Base-by-base conservation (phyloP, 2,113 vertebrate genomes). In the Anoplopoma fimbria region DNA sequence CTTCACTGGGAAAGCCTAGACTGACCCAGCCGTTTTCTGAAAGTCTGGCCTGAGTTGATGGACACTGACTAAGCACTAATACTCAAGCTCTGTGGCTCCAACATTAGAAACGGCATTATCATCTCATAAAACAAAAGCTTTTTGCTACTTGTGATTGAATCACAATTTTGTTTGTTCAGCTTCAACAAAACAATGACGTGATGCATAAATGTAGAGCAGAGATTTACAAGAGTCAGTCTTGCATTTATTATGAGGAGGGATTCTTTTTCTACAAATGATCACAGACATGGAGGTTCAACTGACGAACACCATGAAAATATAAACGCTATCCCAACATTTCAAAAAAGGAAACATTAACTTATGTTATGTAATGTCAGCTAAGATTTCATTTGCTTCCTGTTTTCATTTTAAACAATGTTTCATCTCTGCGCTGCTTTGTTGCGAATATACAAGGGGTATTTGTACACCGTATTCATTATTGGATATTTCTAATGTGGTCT, bases 31-130 rank as follows among this genome's bases (percentile, higher is more conserved):
- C 53, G 53, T 49, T 75, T 38, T 79, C 14, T 53, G 55, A 61
- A 87, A 74, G 65, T 72, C 51, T 60, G 79, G 49, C 67, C 83
- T 55, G 33, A 77, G 51, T 42, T 77, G 81, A 82, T 71, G 69
- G 80, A 80, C 77, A 71, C 70, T 64, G 42, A 80, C 63, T 45
- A 77, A 76, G 77, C 61, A 85, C 73, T 34, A 90, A 88, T 89
- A 91, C 89, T 88, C 33, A 85, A 29, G 81, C 67, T 79, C 45
- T 6, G 75, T 61, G 67, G 38, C 69, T 79, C 91, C 89, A 85
- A 78, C 82, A 74, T 83, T 84, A 79, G 21, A 87, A 86, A 78
- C 40, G 67, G 47, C 27, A 71, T 70, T 42, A 53, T 81, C 33
- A 65, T 87, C 78, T 70, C 60, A 65, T 45, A 36, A 77, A 77